A percentile compares a stretch with the other conserved stretches of the same genome.
These are phyloP conservation scores for Orcinus orca DNA, from an alignment of 2,113 vertebrate genomes.

Conservation along the genomic window DNA sequence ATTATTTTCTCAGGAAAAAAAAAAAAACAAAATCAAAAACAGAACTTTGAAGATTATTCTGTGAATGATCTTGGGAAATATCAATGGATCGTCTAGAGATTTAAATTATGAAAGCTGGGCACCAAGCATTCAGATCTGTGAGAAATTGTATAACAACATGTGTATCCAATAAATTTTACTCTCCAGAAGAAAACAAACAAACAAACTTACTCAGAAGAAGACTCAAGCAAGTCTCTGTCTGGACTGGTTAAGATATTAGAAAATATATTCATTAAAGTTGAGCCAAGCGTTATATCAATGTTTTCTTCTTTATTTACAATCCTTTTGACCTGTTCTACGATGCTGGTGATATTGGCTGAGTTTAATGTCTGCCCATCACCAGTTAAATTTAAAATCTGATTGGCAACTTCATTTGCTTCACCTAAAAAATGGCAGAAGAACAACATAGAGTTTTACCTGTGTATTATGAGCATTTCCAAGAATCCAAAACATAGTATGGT, in stretches of 20 bases:
- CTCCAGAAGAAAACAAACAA: background rate
- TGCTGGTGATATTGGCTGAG: constrained; percentile 89
- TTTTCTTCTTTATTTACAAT: constrained; percentile 89
- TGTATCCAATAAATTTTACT: background rate
- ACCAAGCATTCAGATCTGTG: background rate
- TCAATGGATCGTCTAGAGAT: background rate
- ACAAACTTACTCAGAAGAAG: constrained; percentile 91
- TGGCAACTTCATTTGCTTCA: constrained; percentile 91
- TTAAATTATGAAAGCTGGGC: background rate
- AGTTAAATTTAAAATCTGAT: constrained; percentile 89
- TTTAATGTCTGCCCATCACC: constrained; percentile 86
- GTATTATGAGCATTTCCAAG: background rate
- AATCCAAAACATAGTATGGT: background rate
- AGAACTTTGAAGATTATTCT: background rate
- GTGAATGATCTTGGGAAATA: background rate
- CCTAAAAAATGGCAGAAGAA: constrained; percentile 77
- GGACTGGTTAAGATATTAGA: constrained; percentile 95
- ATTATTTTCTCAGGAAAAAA: background rate
- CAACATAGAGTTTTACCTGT: background rate
- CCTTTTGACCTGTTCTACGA: constrained; percentile 91
- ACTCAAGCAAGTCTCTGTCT: constrained; percentile 82
- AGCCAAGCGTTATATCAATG: constrained; percentile 90
- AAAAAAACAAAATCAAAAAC: too few species aligned
- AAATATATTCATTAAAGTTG: constrained; percentile 92
- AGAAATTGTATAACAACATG: background rate